Evolutionary conservation across 2,113 vertebrate genomes (phyloP), one percentile per base, ranked within the genome.

Genomic region (Aplodontia rufa): DNA sequence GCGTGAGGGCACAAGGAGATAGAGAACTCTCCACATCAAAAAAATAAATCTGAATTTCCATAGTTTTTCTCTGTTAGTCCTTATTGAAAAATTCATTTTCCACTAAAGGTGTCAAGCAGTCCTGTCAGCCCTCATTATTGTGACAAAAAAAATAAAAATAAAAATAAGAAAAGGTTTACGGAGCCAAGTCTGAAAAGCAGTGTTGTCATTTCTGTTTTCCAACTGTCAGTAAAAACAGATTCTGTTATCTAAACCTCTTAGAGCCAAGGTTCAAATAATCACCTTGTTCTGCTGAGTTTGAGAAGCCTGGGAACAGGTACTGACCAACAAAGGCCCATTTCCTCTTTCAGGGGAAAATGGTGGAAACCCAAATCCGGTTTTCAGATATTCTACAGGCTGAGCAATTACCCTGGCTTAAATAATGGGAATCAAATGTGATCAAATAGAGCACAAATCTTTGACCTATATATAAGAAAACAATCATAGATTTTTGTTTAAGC

Each of bases 41-140:
- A 95, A 94, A 85, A 90, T 35, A 92, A 95, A 90, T 79, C 89
- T 47, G n/a, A 45, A 55, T 93, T 87, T 93, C 71, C 20, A 42
- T 47, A 66, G 13, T 68, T 95, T 94, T 91, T 35, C 94, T 94
- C 42, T 53, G 68, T 89, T 88, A 86, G 94, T 86, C 30, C 32
- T 95, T 91, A 91, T 19, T 94, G 93, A 96, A 97, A 97, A 93
- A 91, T 91, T 93, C 45, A 64, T 88, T 89, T 94, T 62, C 68
- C 19, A 30, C 64, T 93, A 93, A 82, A 72, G 55, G 28, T 79
- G 58, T 80, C 89, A 91, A 94, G 69, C 1, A 9, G 66, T 55
- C 32, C 91, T 93, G 82, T 93, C 86, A 93, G 45, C 22, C 58
- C 86, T 94, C 45, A 83, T 78, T 96, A 82, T 64, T 85, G 8